These are phyloP conservation scores for Phyllotreta striolata DNA, from an alignment of 2,888 invertebrate species.

Conservation along the genomic window DNA sequence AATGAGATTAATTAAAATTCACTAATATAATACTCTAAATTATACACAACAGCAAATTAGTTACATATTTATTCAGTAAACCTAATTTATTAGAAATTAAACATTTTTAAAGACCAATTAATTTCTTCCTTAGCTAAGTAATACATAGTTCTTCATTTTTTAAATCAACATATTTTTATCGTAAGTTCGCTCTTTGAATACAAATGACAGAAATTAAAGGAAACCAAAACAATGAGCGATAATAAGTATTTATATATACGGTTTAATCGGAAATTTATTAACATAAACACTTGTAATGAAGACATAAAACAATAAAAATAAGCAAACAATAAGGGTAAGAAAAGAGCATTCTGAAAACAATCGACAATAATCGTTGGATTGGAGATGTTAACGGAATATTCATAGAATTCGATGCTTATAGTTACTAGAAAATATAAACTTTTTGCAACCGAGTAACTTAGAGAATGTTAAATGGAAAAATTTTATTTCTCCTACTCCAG, in stretches of 20 bases:
- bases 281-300: conserved; percentile 26
- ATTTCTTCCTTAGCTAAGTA: too few relatives aligned
- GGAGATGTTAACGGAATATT: conserved; percentile 8
- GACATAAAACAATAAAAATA: conserved; percentile 21
- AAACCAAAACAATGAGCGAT: background rate
- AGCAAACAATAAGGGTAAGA: conserved; percentile 14
- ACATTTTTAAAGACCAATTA: too few relatives aligned
- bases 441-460: background rate
- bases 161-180: too few relatives aligned
- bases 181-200: background rate
- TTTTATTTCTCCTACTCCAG: too few relatives aligned
- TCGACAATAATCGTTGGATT: conserved; percentile 13
- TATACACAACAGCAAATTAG: too few relatives aligned
- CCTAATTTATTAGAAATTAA: too few relatives aligned
- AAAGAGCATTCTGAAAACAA: conserved; percentile 16
- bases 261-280: conserved; percentile 19
- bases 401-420: background rate
- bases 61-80: too few relatives aligned
- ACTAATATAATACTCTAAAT: too few relatives aligned
- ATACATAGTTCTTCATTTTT: too few relatives aligned
- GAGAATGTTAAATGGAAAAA: too few relatives aligned
- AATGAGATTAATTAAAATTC: too few relatives aligned
- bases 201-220: conserved; percentile 3
- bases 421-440: background rate
- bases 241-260: conserved; percentile 1